phyloP scores from a whole-genome alignment of 2,797 vertebrate genomes.

The Melanotaenia nigrans region DNA sequence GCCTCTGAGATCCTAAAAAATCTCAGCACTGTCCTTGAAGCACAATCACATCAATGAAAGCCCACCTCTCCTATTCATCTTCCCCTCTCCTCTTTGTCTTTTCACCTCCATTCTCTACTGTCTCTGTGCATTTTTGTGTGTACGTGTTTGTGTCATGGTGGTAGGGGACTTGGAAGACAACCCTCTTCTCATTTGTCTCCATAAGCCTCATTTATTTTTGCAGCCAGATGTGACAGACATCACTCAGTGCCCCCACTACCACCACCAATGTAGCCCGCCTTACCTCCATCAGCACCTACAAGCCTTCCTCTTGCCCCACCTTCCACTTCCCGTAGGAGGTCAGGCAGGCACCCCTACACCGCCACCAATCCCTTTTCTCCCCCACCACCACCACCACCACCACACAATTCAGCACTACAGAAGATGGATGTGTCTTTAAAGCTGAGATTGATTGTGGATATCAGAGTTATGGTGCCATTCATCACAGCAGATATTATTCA shows the following conservation, averaged over 20 bases:
- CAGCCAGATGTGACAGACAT: conserved; percentile 95
- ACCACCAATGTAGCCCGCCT: conserved; percentile 49
- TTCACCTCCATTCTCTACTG: conserved; percentile 40
- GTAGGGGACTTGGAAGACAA: conserved; percentile 38
- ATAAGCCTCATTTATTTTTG: conserved; percentile 95
- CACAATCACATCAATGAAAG: conserved; percentile 7
- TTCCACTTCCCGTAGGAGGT: conserved; percentile 78
- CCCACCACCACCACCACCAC: conserved; percentile 18
- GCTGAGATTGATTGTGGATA: conserved; percentile 99
- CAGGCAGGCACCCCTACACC: conserved; percentile 80
- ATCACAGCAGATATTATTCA: conserved; percentile 98
- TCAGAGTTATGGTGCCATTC: conserved; percentile 97
- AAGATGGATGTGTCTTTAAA: conserved; percentile 99
- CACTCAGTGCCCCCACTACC: conserved; percentile 81
- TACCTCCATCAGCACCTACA: conserved; percentile 58
- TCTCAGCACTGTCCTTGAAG: conserved; percentile 5
- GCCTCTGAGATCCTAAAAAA: not conserved
- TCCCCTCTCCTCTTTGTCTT: conserved; percentile 62
- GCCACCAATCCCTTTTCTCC: conserved; percentile 29
- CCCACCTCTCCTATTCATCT: conserved; percentile 2
- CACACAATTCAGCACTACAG: conserved; percentile 88
- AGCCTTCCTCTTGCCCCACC: conserved; percentile 67
- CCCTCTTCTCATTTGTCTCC: conserved; percentile 89
- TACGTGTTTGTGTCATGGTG: conserved; percentile 11
- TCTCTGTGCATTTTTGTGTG: conserved; percentile 15